Evolutionary conservation across 1,140 invertebrate species (phyloP), one percentile per base, ranked within the genome.

Genomic region (Coelopa frigida): DNA sequence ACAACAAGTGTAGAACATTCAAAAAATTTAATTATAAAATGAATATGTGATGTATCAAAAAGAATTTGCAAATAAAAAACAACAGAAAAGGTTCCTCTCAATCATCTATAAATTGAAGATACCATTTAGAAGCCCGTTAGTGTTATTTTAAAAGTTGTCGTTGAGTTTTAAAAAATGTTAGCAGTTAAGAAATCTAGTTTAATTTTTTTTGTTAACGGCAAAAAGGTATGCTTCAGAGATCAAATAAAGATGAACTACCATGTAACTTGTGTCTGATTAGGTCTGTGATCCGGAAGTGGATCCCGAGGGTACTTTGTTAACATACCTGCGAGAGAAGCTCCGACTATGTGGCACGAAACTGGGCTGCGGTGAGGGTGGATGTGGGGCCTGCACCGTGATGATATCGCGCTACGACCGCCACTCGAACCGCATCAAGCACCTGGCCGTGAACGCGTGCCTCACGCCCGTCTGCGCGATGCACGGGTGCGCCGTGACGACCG

Each of bases 381-480:
- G 92, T 62, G 92, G 92, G 1, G 90, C 90, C 2, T 96, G 92
- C 56, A 94, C 90, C 1, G 88, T 95, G 6, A 94, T 94, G 90
- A 73, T 94, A 1, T 93, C 89, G 1, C 84, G 81, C 52, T 24
- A 66, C 56, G 78, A 89, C 57, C 72, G 80, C 7, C 57, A 54
- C n/a, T 74, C 70, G 10, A 73, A 77, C 20, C 75, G 74, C 68
- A 72, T 86, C n/a, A 93, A 91, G 62, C 90, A 97, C 73, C 73
- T 87, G 44, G 82, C 90, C 7, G 85, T 89, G 5, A 97, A 96
- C 68, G 87, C 90, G 2, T 95, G 92, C 59, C 72, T 94, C 26
- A 84, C 82, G 7, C 89, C 90, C 7, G 68, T 94, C 5, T 90
- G 85, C 54, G 76, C 84, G 1, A 73, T 92, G 57, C 88, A 94